Percentiles rank a stretch among this genome's conserved stretches.
phyloP scores from a whole-genome alignment of 1,140 invertebrate genomes.

The Babylonia areolata region DNA sequence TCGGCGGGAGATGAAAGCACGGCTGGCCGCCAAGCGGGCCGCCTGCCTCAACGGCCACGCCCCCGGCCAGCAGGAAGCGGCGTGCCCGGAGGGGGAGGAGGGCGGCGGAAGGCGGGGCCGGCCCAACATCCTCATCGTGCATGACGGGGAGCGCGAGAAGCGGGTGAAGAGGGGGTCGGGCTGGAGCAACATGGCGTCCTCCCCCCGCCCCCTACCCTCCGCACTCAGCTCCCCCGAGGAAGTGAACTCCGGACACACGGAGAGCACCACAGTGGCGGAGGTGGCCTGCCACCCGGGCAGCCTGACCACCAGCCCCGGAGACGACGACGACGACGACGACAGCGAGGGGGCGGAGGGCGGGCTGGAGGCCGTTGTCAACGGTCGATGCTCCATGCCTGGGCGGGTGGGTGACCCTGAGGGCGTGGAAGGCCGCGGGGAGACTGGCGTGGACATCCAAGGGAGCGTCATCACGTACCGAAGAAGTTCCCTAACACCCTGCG shows the following conservation, averaged over 20 bases:
- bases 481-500: background rate
- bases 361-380: too few species aligned
- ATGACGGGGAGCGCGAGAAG: slow-evolving; percentile 14
- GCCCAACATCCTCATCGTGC: slow-evolving; percentile 26
- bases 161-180: background rate
- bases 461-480: background rate
- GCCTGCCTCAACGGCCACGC: slow-evolving; percentile 2
- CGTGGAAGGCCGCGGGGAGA: background rate
- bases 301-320: background rate
- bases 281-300: background rate
- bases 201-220: background rate
- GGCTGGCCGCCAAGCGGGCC: slow-evolving; percentile 1
- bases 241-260: background rate
- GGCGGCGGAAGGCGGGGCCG: background rate
- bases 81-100: background rate
- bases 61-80: background rate
- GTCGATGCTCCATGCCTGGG: background rate
- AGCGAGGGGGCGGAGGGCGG: too few species aligned
- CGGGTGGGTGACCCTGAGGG: background rate
- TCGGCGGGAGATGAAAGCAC: background rate
- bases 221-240: background rate
- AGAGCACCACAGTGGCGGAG: slow-evolving; percentile 27
- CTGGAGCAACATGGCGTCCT: background rate
- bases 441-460: too few species aligned
- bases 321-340: background rate